Conservation (phyloP, 2,113 vertebrate genomes). For the Spheniscus mendiculus region DNA sequence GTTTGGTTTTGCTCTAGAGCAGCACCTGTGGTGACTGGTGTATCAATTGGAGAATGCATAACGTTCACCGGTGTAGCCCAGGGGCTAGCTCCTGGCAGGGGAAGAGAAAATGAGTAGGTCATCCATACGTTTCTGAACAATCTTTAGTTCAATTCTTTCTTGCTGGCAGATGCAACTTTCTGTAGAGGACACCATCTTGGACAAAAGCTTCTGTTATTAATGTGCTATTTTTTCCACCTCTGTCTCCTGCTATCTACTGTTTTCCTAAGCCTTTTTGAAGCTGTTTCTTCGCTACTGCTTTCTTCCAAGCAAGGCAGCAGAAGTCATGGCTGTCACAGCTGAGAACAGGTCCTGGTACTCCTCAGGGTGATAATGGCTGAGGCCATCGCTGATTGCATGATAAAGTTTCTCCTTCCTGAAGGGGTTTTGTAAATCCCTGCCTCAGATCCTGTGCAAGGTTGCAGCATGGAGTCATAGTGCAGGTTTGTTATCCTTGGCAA, state of each 20-base stretch:
- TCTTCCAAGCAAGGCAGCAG: not conserved
- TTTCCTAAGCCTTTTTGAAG: not conserved
- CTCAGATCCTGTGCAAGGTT: not conserved
- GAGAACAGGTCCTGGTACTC: not conserved
- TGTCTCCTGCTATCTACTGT: not conserved
- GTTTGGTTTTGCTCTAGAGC: not conserved
- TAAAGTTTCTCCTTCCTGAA: not conserved
- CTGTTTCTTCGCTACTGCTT: not conserved
- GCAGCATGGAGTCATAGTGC: not conserved
- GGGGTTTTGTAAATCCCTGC: not conserved
- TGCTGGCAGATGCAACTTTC: not conserved
- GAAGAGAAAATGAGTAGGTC: not conserved
- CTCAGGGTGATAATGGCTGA: not conserved
- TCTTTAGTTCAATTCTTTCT: not conserved
- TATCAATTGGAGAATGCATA: accelerated
- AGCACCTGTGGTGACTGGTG: not conserved
- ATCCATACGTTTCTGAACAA: not conserved
- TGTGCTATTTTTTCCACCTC: not conserved
- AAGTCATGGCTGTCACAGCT: accelerated
- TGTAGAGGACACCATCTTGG: not conserved
- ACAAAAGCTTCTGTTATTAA: not conserved
- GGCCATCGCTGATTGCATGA: accelerated
- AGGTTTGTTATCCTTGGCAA: not conserved
- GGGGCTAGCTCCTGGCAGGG: not conserved
- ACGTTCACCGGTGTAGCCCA: accelerated